phyloP scores from a whole-genome alignment of 2,113 vertebrate genomes.

The Theristicus caerulescens region DNA sequence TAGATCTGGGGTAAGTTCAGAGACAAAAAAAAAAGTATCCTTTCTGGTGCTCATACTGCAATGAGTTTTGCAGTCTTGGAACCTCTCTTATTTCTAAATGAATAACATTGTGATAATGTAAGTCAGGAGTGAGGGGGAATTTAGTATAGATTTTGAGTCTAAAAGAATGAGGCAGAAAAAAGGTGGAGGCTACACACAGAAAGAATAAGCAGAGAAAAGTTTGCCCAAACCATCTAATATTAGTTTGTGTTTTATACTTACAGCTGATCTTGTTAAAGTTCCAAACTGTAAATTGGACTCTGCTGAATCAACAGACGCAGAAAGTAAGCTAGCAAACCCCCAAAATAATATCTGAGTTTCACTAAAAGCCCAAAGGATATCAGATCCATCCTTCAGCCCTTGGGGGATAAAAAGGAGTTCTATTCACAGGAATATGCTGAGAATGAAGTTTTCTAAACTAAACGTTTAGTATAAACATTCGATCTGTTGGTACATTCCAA shows the following conservation, averaged over 20 bases:
- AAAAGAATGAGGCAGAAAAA: neutral
- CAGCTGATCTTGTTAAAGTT: neutral
- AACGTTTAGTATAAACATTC: neutral
- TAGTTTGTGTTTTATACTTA: neutral
- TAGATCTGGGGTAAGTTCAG: neutral
- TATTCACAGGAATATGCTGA: neutral
- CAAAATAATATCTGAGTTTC: neutral
- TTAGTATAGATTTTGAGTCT: neutral
- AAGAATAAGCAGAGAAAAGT: neutral
- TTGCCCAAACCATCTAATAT: neutral
- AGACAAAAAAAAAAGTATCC: neutral
- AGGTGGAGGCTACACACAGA: neutral
- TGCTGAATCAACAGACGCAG: neutral
- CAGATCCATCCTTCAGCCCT: neutral
- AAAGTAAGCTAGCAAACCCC: neutral
- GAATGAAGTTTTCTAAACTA: neutral
- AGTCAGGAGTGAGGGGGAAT: neutral
- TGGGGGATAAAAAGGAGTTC: neutral
- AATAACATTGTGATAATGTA: neutral
- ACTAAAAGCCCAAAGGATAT: neutral
- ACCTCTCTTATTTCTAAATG: neutral
- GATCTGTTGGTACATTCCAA: neutral
- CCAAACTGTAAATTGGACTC: neutral
- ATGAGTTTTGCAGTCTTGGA: neutral
- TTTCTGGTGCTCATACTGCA: neutral